A percentile compares a stretch with the other conserved stretches of the same genome.
Evolutionary conservation across 1,140 invertebrate species (phyloP).

Genomic region (Trinorchestia longiramus): DNA sequence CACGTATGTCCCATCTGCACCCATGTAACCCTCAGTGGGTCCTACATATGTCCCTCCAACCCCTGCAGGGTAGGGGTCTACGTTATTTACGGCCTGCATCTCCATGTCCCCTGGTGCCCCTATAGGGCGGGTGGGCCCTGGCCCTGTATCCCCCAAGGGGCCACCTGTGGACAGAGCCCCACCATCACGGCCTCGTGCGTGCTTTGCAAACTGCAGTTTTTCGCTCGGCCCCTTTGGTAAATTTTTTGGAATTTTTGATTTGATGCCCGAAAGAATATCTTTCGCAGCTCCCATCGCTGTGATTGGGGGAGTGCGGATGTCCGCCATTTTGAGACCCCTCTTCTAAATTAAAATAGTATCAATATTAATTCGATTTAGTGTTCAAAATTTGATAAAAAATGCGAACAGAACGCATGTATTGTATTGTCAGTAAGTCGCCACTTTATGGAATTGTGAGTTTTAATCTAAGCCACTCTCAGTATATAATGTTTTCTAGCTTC

Average conservation of each 20-base stretch:
- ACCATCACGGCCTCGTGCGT: constrained; percentile 19
- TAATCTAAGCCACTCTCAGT: no score
- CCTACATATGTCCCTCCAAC: not conserved
- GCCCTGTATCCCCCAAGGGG: not conserved
- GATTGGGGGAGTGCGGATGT: constrained; percentile 31
- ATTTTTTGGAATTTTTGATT: constrained; percentile 31
- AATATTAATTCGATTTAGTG: not conserved
- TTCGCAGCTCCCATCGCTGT: constrained; percentile 38
- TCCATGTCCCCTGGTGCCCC: constrained; percentile 14
- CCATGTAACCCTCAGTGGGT: not conserved
- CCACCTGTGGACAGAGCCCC: constrained; percentile 23
- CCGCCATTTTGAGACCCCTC: not conserved
- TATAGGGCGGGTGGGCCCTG: not conserved
- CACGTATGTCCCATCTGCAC: not conserved
- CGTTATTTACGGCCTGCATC: constrained; percentile 26
- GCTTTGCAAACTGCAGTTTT: constrained; percentile 35
- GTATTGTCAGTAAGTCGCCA: no score
- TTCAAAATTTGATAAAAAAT: not conserved
- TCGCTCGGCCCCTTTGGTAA: constrained; percentile 29
- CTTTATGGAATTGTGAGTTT: no score
- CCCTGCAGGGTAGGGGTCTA: not conserved
- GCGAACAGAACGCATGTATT: not conserved
- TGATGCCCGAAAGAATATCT: not conserved
- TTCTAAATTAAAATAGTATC: not conserved
- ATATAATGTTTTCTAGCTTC: no score